A percentile compares a stretch with the other conserved stretches of the same genome.
Conservation (phyloP, 2,797 vertebrate species). For the Alca torda region DNA sequence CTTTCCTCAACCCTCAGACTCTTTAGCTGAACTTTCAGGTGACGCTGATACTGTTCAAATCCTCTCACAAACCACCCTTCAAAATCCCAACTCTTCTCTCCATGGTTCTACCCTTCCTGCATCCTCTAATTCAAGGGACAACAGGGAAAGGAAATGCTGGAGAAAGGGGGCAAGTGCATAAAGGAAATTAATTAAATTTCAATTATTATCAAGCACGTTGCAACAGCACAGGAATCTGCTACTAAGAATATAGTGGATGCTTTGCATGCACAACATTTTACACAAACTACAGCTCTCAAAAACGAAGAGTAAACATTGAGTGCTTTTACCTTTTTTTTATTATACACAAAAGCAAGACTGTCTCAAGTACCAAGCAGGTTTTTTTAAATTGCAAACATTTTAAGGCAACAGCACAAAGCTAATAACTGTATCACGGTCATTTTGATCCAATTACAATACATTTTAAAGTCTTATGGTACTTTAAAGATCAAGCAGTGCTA, state of each 20-base stretch:
- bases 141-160: background rate
- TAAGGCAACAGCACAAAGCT: background rate
- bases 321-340: background rate
- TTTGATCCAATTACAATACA: constrained; percentile 10
- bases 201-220: background rate
- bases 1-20: background rate
- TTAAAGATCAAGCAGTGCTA: background rate
- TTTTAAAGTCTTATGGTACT: background rate
- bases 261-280: background rate
- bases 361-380: background rate
- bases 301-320: background rate
- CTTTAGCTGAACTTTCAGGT: background rate
- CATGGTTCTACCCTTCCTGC: background rate
- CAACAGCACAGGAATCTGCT: background rate
- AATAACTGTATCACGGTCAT: background rate
- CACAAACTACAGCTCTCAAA: background rate
- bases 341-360: background rate
- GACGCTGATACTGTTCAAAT: background rate
- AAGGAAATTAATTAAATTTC: background rate
- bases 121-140: background rate
- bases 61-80: background rate
- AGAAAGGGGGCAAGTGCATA: background rate
- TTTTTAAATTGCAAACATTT: background rate
- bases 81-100: background rate
- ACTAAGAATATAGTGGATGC: background rate